Conservation (phyloP, 2,113 vertebrate genomes). For the Rhipidura dahli region DNA sequence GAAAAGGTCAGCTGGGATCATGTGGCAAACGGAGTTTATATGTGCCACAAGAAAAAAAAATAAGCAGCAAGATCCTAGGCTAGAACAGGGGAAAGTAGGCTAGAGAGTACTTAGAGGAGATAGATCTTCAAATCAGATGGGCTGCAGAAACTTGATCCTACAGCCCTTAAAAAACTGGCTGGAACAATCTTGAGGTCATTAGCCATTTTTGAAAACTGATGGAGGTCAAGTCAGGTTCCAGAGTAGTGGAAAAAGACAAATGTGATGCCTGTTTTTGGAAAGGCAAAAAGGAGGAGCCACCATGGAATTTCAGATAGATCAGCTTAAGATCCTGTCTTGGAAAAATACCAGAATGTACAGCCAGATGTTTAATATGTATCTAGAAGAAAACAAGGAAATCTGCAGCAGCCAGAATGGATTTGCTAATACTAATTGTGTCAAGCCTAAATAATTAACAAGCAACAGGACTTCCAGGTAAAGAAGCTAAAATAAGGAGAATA, state of each 20-base stretch:
- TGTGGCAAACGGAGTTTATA: constrained; percentile 29
- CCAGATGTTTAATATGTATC: not conserved
- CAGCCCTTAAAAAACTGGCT: not conserved
- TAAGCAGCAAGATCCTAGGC: not conserved
- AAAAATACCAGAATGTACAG: not conserved
- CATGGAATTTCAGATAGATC: not conserved
- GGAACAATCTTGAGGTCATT: not conserved
- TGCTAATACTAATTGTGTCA: not conserved
- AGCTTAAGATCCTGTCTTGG: not conserved
- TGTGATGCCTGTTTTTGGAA: not conserved
- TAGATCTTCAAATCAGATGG: not conserved
- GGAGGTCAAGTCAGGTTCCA: constrained; percentile 23
- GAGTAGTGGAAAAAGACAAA: not conserved
- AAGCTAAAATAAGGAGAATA: not conserved
- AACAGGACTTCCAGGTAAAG: not conserved
- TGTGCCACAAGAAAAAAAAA: not conserved
- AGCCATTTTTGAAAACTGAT: not conserved
- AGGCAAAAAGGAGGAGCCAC: not conserved
- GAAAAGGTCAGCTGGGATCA: constrained; percentile 40
- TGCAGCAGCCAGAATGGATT: not conserved
- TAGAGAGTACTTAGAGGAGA: constrained; percentile 25
- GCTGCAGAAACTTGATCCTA: not conserved
- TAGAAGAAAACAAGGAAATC: not conserved
- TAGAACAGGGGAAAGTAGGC: constrained; percentile 7
- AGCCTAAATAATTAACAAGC: not conserved